Evolutionary conservation across 92 coral and sea anemone species (phyloP), one percentile per base, ranked within the genome.

Genomic region (Phenganax marumi): DNA sequence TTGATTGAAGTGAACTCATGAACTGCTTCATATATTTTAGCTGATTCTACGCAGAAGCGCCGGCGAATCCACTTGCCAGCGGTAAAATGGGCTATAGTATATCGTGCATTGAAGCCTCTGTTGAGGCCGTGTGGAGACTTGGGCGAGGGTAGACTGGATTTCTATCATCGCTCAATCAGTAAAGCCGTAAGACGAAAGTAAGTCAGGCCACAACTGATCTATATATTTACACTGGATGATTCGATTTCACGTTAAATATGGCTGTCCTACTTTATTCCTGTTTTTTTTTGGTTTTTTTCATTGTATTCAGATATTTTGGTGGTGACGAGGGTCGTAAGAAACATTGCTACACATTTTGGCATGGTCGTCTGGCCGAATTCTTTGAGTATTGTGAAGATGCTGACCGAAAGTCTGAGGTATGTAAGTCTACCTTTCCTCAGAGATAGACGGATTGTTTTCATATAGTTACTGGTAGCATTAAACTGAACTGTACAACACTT

Each of bases 91-190:
- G 98, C 98, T 70, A 73, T 90, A 81, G 98, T 95, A 76, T 95
- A 92, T 84, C 98, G 98, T 4, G 98, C 98, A 11, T 87, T 95
- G 79, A 95, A 95, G 72, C 98, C 98, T 7, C 90, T 95, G n/a
- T 88, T 95, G 19, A 90, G 98, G 33, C 98, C 98, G 86, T 95
- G 98, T 52, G 98, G 98, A 47, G 98, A 95, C 86, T 87, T 95
- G 91, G 98, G 98, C 68, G 98, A 95, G 86, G 98, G 98, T 17
- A 84, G 98, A 12, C 85, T 95, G 74, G 98, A 95, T 77, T 95
- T 95, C 64, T 95, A 95, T 76, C 98, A 95, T 90, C 86, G 98
- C 54, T 95, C 98, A 12, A 95, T 95, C 62, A 95, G 98, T 78
- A 95, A 95, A 88, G 98, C 98, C 57, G 98, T 95, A 0, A 84